These are phyloP conservation scores for Agapornis roseicollis DNA, from an alignment of 2,113 vertebrate species.

Conservation along the genomic window DNA sequence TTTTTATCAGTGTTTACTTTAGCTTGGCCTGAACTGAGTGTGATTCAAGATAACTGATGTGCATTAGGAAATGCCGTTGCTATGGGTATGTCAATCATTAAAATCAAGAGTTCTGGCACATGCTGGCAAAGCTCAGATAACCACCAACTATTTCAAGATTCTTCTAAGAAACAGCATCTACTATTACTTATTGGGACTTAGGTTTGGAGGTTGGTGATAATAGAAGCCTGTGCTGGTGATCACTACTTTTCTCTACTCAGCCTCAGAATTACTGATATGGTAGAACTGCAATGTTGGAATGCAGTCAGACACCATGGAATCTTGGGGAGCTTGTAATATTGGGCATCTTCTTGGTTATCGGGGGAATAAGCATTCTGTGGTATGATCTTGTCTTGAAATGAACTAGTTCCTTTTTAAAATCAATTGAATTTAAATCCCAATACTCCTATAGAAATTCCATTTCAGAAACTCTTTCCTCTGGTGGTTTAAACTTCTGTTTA, in stretches of 20 bases:
- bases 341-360: neutral
- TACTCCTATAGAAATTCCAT: neutral
- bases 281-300: neutral
- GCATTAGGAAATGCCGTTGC: neutral
- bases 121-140: neutral
- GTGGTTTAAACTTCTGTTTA: neutral
- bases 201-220: neutral
- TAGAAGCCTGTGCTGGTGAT: neutral
- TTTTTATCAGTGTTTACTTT: neutral
- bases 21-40: neutral
- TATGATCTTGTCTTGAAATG: neutral
- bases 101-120: neutral
- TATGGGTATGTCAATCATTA: neutral
- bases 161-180: neutral
- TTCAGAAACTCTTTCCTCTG: neutral
- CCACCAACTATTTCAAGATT: neutral
- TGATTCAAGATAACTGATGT: neutral
- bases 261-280: neutral
- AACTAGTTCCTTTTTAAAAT: neutral
- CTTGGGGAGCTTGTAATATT: neutral
- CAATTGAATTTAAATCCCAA: neutral
- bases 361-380: neutral
- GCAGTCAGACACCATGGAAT: neutral
- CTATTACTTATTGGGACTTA: neutral
- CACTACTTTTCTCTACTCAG: neutral